phyloP scores from a whole-genome alignment of 2,113 vertebrate species.

The Danionella cerebrum region DNA sequence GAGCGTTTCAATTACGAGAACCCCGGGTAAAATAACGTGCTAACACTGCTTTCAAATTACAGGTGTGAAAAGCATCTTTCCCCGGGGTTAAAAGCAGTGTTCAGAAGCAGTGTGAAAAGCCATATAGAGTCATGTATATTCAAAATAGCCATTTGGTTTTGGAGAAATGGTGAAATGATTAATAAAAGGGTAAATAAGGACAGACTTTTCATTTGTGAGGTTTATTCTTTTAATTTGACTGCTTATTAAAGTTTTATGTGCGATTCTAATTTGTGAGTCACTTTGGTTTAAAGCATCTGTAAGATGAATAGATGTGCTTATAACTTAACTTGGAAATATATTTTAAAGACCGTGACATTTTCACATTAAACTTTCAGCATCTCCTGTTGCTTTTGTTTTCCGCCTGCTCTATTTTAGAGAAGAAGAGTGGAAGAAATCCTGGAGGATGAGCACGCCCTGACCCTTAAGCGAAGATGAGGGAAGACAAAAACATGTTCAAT shows the following conservation, averaged over 20 bases:
- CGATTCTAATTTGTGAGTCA: neutral
- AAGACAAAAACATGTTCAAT: neutral
- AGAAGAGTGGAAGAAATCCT: slow-evolving; percentile 39
- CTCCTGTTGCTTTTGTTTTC: neutral
- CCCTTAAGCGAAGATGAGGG: slow-evolving; percentile 18
- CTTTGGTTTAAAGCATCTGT: neutral
- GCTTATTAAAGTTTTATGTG: neutral
- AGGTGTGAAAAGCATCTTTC: no score
- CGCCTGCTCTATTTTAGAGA: slow-evolving; percentile 27
- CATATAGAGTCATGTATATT: neutral
- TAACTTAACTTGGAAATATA: neutral
- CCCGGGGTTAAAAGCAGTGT: no score
- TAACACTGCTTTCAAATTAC: no score
- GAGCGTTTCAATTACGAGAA: no score
- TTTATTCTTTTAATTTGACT: neutral
- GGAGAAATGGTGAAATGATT: neutral
- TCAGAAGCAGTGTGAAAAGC: no score
- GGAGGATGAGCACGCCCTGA: slow-evolving; percentile 27
- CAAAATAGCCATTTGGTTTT: neutral
- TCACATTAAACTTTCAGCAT: neutral
- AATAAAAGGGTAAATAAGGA: neutral
- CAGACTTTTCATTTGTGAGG: neutral
- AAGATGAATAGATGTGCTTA: neutral
- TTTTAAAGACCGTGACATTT: neutral
- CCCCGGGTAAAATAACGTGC: no score